Evolutionary conservation across 2,113 vertebrate species (phyloP), one percentile per base, ranked within the genome.

Genomic region (Odocoileus virginianus): DNA sequence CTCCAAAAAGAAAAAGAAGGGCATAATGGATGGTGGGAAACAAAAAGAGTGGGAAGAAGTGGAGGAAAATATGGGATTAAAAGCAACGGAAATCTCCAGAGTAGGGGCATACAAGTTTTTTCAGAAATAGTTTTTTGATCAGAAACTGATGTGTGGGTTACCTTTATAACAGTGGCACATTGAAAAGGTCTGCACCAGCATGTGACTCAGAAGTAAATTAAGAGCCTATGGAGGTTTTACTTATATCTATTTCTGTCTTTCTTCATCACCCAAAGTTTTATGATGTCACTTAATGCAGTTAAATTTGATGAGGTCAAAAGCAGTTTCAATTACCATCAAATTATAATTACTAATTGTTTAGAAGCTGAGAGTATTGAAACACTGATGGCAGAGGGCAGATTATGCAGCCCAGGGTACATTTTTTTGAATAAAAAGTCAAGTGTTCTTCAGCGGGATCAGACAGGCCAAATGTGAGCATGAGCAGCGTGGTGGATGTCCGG

Each of bases 231-330:
- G 43, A 79, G 14, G 12, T 94, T 93, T 91, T 74, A 52, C 19
- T 57, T 5, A 94, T 84, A 89, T 45, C 14, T 57, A 92, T 87
- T 83, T 95, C 36, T 84, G 25, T 30, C 50, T 87, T 57, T 83
- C 11, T 87, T 84, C 25, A 45, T 85, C 78, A 92, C 7, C 50
- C 40, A 57, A 23, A 61, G 91, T 92, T 92, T 91, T 89, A 74
- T 74, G 87, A 84, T 83, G 60, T 16, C 47, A 86, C 12, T 81
- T 58, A 82, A 58, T n/a, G 17, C 40, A 85, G 43, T 64, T 83
- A 87, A 87, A 93, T 93, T 86, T 89, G 36, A 92, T 92, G 36
- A 83, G 40, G 28, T 58, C 61, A 91, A 96, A 95, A 88, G 57
- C 10, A 43, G 16, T 84, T 95, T 78, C 7, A 93, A 60, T 95